Conservation (phyloP, 2,113 vertebrate genomes). For the Tupaia tana region DNA sequence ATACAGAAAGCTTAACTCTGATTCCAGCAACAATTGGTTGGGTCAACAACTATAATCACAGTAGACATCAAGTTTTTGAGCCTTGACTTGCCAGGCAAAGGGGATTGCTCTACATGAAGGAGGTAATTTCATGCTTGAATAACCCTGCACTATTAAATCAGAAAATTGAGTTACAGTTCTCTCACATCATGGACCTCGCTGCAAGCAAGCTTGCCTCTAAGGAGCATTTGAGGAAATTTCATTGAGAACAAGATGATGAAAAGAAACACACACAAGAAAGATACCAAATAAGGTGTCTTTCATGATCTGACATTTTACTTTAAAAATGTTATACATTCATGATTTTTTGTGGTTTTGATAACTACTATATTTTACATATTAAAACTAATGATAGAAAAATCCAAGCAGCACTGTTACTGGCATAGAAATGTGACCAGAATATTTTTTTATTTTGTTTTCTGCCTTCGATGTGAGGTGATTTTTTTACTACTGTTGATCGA, state of each 20-base stretch:
- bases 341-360: neutral
- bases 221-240: neutral
- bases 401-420: neutral
- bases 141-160: slow-evolving; percentile 72
- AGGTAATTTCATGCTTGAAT: slow-evolving; percentile 83
- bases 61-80: slow-evolving; percentile 63
- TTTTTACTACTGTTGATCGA: neutral
- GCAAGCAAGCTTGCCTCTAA: slow-evolving; percentile 48
- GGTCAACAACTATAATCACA: slow-evolving; percentile 71
- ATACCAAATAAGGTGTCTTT: neutral
- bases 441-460: neutral
- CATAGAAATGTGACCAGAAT: neutral
- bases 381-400: slow-evolving; percentile 8
- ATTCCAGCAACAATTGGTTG: slow-evolving; percentile 56
- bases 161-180: slow-evolving; percentile 70
- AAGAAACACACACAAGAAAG: neutral
- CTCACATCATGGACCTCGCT: neutral
- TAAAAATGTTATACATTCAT: slow-evolving; percentile 23
- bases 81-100: slow-evolving; percentile 74
- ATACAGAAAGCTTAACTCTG: slow-evolving; percentile 32
- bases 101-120: slow-evolving; percentile 74
- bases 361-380: neutral
- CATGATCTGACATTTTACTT: neutral
- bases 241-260: neutral
- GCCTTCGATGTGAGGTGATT: neutral